phyloP scores from a whole-genome alignment of 2,797 vertebrate genomes.

The Danio choprae region DNA sequence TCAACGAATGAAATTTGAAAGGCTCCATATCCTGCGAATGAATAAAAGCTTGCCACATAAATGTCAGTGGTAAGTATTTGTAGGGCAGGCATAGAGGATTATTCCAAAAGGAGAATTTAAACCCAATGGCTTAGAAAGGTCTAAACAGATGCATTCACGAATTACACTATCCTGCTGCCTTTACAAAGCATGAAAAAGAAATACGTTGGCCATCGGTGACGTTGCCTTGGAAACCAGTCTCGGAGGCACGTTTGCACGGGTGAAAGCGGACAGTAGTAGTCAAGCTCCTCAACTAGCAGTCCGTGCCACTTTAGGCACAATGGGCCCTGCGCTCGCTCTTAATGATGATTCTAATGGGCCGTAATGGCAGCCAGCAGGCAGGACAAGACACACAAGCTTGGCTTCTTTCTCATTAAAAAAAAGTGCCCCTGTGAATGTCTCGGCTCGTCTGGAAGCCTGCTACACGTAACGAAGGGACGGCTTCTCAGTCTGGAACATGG shows the following conservation, averaged over 20 bases:
- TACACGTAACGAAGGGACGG: slow-evolving; percentile 9
- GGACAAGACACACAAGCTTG: slow-evolving; percentile 42
- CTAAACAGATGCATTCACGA: slow-evolving; percentile 27
- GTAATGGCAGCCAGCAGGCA: slow-evolving; percentile 70
- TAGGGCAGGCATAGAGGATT: slow-evolving; percentile 10
- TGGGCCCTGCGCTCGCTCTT: slow-evolving; percentile 71
- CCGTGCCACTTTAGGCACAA: slow-evolving; percentile 66
- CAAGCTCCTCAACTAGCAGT: slow-evolving; percentile 63
- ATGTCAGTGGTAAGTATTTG: slow-evolving; percentile 5
- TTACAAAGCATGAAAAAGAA: slow-evolving; percentile 62
- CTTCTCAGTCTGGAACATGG: slow-evolving; percentile 40
- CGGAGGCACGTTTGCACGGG: slow-evolving; percentile 56
- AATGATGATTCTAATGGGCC: slow-evolving; percentile 85
- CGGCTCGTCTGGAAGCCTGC: slow-evolving; percentile 23
- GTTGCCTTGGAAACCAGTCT: slow-evolving; percentile 81
- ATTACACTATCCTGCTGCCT: slow-evolving; percentile 25
- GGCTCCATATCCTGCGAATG: too few species aligned
- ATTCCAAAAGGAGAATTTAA: slow-evolving; percentile 15
- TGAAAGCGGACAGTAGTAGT: slow-evolving; percentile 30
- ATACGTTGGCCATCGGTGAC: slow-evolving; percentile 69
- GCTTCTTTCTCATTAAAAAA: slow-evolving; percentile 77
- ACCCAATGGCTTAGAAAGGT: slow-evolving; percentile 1
- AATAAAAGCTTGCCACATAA: not conserved
- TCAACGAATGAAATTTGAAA: too few species aligned
- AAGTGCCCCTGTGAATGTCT: slow-evolving; percentile 50